Percentiles rank a stretch among this genome's conserved stretches.
phyloP scores from a whole-genome alignment of 2,113 vertebrate species.

The Anarrhichthys ocellatus region DNA sequence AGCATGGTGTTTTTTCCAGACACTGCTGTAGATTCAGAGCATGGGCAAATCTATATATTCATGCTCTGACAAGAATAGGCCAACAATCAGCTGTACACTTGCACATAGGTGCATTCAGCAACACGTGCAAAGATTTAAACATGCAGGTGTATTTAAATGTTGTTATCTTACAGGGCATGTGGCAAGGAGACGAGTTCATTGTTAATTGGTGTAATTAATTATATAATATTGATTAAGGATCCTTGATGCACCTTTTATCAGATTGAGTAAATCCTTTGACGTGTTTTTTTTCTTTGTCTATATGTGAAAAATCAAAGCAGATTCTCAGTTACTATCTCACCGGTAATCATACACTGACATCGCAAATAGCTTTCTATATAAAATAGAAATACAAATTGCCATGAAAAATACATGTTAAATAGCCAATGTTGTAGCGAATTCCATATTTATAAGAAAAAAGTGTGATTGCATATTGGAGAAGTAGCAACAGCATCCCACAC shows the following conservation, averaged over 20 bases:
- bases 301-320: not conserved
- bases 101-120: not conserved
- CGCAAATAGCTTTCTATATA: not conserved
- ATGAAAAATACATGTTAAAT: not conserved
- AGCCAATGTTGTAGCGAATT: not conserved
- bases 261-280: not conserved
- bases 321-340: not conserved
- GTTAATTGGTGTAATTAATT: not conserved
- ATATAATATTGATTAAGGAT: not conserved
- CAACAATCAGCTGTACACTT: not conserved
- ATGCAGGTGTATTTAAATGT: not conserved
- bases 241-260: not conserved
- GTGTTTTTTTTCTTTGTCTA: not conserved
- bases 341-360: not conserved
- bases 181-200: not conserved
- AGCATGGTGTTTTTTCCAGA: not conserved
- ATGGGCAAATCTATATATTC: not conserved
- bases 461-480: not conserved
- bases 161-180: not conserved
- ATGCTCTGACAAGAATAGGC: not conserved
- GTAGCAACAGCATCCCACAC: not conserved
- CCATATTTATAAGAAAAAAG: conserved; percentile 24
- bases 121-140: too few relatives aligned
- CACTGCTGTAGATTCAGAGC: not conserved
- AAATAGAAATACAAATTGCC: conserved; percentile 7